A percentile compares a stretch with the other conserved stretches of the same genome.
Conservation (phyloP, 2,888 invertebrate genomes). For the Griposia aprilina region DNA sequence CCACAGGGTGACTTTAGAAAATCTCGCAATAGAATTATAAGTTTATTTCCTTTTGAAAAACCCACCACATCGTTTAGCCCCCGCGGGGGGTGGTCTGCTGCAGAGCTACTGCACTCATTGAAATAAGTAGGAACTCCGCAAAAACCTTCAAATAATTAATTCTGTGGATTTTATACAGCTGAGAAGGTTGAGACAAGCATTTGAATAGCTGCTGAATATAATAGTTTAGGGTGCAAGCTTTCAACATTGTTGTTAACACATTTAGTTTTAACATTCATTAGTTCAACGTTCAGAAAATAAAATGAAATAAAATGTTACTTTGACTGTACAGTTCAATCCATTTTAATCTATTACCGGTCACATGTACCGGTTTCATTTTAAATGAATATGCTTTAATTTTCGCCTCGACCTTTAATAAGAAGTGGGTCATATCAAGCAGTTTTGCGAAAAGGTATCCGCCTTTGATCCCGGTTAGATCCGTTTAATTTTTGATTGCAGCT, state of each 20-base stretch:
- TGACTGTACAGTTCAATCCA: not conserved
- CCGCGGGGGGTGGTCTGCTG: not conserved
- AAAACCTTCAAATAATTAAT: conserved; percentile 30
- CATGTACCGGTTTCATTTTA: conserved; percentile 14
- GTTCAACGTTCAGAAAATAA: not conserved
- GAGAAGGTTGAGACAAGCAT: conserved; percentile 1
- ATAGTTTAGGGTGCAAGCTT: conserved; percentile 4
- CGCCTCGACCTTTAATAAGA: conserved; percentile 12
- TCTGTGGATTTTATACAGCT: not conserved
- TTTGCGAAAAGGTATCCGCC: conserved; percentile 32
- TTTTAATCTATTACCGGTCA: conserved; percentile 29
- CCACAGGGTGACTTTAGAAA: conserved; percentile 28
- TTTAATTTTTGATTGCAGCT: conserved; percentile 49
- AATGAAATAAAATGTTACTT: not conserved
- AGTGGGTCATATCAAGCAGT: conserved; percentile 41
- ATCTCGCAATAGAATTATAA: conserved; percentile 51
- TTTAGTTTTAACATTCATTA: conserved; percentile 3
- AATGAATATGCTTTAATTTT: conserved; percentile 26
- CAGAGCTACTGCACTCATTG: conserved; percentile 31
- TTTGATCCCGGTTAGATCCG: conserved; percentile 17
- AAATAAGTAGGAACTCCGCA: conserved; percentile 14
- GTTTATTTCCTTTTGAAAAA: conserved; percentile 53
- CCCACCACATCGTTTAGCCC: conserved; percentile 16
- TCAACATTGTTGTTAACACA: not conserved
- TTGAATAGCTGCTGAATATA: conserved; percentile 11